Evolutionary conservation across 2,888 invertebrate species (phyloP), one percentile per base, ranked within the genome.

Genomic region (Parapristionchus giblindavisi): DNA sequence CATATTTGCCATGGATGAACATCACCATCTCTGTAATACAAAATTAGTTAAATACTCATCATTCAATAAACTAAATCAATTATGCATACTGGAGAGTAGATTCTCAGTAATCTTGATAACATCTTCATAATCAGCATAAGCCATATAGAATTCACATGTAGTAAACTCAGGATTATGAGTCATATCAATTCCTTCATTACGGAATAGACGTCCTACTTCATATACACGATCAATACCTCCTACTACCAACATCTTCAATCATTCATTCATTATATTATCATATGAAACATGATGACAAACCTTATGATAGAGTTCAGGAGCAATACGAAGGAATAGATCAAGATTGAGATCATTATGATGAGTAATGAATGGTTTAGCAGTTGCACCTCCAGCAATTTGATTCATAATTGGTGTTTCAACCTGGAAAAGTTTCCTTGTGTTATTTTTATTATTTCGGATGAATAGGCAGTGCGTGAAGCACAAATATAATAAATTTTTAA

Each of bases 391-490:
- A 74, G 98, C 93, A 77, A 99, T 96, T 93, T 95, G 94, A 88
- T 97, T 98, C 98, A 99, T 98, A 93, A 99, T 95, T 3, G 99
- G 99, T 2, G 99, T 99, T 90, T 99, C 99, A 60, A 99, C 90
- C 79, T 90, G 89, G 80, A 79, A n/a, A 38, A 40, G 17, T 24
- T 4, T 54, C 51, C 63, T 76, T 24, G 58, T 11, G 8, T 5
- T 63, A 11, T 3, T 3, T 29, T 66, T 17, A 5, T 8, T 8
- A 54, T 6, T n/a, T n/a, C 24, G 54, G 24, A 54, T 54, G 54
- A n/a, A 24, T n/a, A n/a, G n/a, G n/a, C n/a, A n/a, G n/a, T n/a
- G n/a, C n/a, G n/a, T n/a, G n/a, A n/a, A n/a, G 24, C 54, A n/a
- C 6, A 24, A 54, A 14, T 6, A 32, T 29, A 2, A 5, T 43